Evolutionary conservation across 2,888 invertebrate genomes (phyloP).

Genomic region (Aethes cnicana): DNA sequence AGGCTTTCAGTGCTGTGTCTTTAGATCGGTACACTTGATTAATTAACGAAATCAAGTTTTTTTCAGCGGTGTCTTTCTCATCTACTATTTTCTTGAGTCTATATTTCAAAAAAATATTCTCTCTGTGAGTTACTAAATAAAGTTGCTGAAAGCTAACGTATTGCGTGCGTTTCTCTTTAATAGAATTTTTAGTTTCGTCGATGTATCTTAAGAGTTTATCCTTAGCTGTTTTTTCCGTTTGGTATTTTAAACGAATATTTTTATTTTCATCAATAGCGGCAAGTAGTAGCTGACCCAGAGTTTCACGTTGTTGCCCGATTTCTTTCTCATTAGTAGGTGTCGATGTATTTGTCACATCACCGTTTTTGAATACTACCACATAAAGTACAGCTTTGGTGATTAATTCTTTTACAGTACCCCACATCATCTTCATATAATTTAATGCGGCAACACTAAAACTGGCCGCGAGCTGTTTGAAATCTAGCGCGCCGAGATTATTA

Average conservation of each 20-base stretch:
- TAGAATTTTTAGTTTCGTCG: slow-evolving; percentile 55
- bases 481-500: not conserved
- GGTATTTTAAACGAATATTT: slow-evolving; percentile 56
- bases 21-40: slow-evolving; percentile 61
- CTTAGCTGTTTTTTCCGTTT: slow-evolving; percentile 59
- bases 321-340: slow-evolving; percentile 59
- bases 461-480: slow-evolving; percentile 43
- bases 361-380: slow-evolving; percentile 33
- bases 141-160: slow-evolving; percentile 65
- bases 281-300: slow-evolving; percentile 54
- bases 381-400: slow-evolving; percentile 5
- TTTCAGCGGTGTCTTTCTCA: slow-evolving; percentile 60
- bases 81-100: slow-evolving; percentile 53
- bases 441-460: slow-evolving; percentile 35
- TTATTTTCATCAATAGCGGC: slow-evolving; percentile 65
- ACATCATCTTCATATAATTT: slow-evolving; percentile 35
- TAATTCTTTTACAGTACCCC: slow-evolving; percentile 33
- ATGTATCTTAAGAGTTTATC: slow-evolving; percentile 54
- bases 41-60: slow-evolving; percentile 55
- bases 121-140: slow-evolving; percentile 62
- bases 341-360: slow-evolving; percentile 45
- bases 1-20: slow-evolving; percentile 57
- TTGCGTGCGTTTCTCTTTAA: slow-evolving; percentile 57
- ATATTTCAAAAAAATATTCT: slow-evolving; percentile 62
- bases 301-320: slow-evolving; percentile 55